Conservation (phyloP, 2,888 invertebrate species). For the Euclidia mi region DNA sequence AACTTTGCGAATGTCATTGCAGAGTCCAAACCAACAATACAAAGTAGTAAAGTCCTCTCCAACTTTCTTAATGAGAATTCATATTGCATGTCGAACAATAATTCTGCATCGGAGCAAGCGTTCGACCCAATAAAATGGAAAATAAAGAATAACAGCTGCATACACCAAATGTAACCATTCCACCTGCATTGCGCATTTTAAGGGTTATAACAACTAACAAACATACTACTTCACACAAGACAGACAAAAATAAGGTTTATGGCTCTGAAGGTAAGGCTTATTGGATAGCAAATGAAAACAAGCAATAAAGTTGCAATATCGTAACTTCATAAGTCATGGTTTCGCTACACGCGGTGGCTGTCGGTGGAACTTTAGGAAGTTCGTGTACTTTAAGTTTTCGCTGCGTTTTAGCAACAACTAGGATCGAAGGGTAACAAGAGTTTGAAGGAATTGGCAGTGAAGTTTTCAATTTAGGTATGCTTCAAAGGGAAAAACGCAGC, state of each 20-base stretch:
- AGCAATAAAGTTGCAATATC: constrained; percentile 46
- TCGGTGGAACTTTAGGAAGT: constrained; percentile 57
- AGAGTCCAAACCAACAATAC: too few relatives aligned
- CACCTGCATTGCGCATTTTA: constrained; percentile 67
- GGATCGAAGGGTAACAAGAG: constrained; percentile 22
- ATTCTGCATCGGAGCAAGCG: constrained; percentile 25
- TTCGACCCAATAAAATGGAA: constrained; percentile 42
- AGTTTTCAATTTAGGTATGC: constrained; percentile 5
- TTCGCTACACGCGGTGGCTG: constrained; percentile 53
- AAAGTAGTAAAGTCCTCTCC: too few relatives aligned
- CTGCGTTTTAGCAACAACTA: constrained; percentile 38
- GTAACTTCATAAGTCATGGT: constrained; percentile 53
- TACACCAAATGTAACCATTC: constrained; percentile 40
- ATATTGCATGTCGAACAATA: constrained; percentile 28
- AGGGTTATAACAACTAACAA: constrained; percentile 42
- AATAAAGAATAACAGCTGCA: constrained; percentile 50
- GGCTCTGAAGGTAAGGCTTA: background rate
- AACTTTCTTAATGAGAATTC: constrained; percentile 20
- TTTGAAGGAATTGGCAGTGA: constrained; percentile 6
- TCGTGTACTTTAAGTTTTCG: constrained; percentile 29
- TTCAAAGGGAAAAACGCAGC: constrained; percentile 4
- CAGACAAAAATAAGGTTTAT: constrained; percentile 32
- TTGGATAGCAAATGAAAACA: constrained; percentile 15
- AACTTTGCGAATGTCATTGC: too few relatives aligned
- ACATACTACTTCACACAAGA: background rate